These are phyloP conservation scores for Malurus melanocephalus DNA, from an alignment of 2,113 vertebrate genomes.

Conservation along the genomic window DNA sequence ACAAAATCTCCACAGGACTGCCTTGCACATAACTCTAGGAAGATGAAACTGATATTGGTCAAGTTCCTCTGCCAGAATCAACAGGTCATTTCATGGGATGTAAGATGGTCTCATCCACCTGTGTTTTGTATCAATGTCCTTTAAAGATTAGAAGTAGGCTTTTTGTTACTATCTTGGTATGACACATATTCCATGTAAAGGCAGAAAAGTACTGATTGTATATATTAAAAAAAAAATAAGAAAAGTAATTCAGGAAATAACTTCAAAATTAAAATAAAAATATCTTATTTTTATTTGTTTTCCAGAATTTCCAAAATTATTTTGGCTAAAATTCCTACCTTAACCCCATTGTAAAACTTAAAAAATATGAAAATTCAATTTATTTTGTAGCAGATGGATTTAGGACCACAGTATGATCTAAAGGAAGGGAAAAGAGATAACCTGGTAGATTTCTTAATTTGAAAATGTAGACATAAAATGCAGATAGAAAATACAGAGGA, in stretches of 20 bases:
- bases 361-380: not conserved
- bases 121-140: not conserved
- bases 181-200: not conserved
- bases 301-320: not conserved
- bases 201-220: not conserved
- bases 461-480: not conserved
- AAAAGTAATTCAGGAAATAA: not conserved
- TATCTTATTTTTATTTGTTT: not conserved
- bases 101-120: not conserved
- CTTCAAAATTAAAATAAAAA: not conserved
- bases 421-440: not conserved
- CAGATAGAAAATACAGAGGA: not conserved
- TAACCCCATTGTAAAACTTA: not conserved
- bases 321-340: not conserved
- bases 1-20: not conserved
- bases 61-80: not conserved
- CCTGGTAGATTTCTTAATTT: not conserved
- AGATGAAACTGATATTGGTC: not conserved
- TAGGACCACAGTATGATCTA: not conserved
- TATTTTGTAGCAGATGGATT: not conserved
- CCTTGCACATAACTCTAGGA: not conserved
- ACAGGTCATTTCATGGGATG: not conserved
- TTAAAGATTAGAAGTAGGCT: not conserved
- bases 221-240: not conserved
- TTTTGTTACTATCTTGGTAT: not conserved